Conservation (phyloP, 2,113 vertebrate species). For the Gasterosteus nipponicus region DNA sequence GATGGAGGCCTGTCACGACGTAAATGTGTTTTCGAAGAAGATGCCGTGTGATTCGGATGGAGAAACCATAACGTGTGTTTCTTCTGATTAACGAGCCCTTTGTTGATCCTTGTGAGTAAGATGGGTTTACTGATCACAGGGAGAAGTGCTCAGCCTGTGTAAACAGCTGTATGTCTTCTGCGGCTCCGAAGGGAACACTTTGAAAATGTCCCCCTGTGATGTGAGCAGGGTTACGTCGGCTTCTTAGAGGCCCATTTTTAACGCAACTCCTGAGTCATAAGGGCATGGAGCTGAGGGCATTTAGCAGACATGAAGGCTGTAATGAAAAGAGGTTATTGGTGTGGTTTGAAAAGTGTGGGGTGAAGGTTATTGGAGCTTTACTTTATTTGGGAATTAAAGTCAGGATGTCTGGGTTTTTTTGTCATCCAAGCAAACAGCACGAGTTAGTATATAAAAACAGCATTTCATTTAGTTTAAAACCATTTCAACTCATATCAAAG, state of each 20-base stretch:
- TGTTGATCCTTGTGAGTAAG: not conserved
- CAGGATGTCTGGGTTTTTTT: not conserved
- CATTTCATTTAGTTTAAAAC: not conserved
- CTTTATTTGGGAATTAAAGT: not conserved
- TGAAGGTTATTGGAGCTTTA: not conserved
- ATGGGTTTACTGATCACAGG: slow-evolving; percentile 1
- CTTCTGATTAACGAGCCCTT: not conserved
- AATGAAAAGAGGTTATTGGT: not conserved
- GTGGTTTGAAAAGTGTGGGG: not conserved
- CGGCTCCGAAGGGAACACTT: not conserved
- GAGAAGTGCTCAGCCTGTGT: not conserved
- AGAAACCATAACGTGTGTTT: not conserved
- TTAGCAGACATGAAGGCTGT: not conserved
- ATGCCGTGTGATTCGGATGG: not conserved
- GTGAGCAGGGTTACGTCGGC: not conserved
- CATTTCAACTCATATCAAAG: not conserved
- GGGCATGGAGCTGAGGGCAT: not conserved
- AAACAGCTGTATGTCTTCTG: not conserved
- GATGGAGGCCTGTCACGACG: not conserved
- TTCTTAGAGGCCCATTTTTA: not conserved
- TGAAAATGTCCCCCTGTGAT: not conserved
- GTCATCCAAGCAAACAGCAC: not conserved
- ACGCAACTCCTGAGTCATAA: not conserved
- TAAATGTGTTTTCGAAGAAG: not conserved
- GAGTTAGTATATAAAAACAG: not conserved